Conservation (phyloP, 2,888 invertebrate genomes). For the Crepidodera aurea region DNA sequence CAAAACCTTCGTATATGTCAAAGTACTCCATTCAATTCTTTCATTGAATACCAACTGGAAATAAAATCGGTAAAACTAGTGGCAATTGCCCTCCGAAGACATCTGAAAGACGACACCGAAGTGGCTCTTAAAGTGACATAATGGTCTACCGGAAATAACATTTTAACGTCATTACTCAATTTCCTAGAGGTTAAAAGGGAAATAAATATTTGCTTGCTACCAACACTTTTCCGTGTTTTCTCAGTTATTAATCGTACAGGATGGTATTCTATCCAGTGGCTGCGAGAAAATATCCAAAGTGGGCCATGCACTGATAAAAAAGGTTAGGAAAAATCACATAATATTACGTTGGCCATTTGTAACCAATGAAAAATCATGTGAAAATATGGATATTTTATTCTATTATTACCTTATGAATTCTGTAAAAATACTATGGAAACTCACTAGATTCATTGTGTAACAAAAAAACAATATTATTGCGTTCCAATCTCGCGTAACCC, state of each 20-base stretch:
- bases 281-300: too few species aligned
- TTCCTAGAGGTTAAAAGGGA: constrained; percentile 43
- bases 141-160: constrained; percentile 47
- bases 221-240: constrained; percentile 8
- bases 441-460: too few species aligned
- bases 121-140: constrained; percentile 42
- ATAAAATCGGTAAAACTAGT: not conserved
- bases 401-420: too few species aligned
- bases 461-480: too few species aligned
- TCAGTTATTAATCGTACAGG: not conserved
- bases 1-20: not conserved
- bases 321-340: too few species aligned
- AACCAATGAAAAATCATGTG: too few species aligned
- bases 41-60: constrained; percentile 1
- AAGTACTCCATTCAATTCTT: not conserved
- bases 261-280: too few species aligned
- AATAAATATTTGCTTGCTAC: constrained; percentile 29
- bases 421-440: too few species aligned
- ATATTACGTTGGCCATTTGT: too few species aligned
- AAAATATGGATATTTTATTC: too few species aligned
- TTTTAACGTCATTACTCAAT: constrained; percentile 46
- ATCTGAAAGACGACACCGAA: constrained; percentile 37
- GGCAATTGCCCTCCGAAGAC: constrained; percentile 2
- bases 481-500: too few species aligned
- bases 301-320: too few species aligned